Base-by-base conservation (phyloP, 23 tunicate species). In the Botrylloides violaceus region DNA sequence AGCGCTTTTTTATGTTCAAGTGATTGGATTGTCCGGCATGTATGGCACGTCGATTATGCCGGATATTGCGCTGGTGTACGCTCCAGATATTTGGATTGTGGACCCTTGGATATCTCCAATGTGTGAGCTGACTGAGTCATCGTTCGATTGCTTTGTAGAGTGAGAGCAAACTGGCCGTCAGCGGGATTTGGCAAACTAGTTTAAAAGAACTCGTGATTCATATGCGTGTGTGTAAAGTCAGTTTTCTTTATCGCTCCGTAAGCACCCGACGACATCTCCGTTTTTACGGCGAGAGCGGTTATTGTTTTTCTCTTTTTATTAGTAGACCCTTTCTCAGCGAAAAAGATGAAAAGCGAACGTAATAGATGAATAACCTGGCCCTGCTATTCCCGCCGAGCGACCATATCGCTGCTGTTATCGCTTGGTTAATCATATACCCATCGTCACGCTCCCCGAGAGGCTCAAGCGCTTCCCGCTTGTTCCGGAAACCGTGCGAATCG, bases 401-500 rank as follows among this genome's bases (percentile, higher is more conserved):
- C 70, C 70, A 33, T 63, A 63, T 63, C 70, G 34, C 64, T 34
- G 35, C 35, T 31, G 32, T 63, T 63, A 63, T 63, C 70, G 70
- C 70, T 63, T 33, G 32, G 70, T 63, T 63, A 63, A 63, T 63
- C 70, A 63, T 63, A 31, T 33, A 63, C 70, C 33, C 70, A 33
- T 33, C 70, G 70, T 63, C 70, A 63, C 35, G 70, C 70, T 63
- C 35, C 18, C 70, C 32, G 70, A 63, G 35, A 29, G 70, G 70
- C 36, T 27, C 36, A 31, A 63, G 34, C 32, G 70, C 70, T 31
- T 33, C 70, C 70, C 70, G 35, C 70, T 63, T 19, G 70, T 31
- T 63, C 70, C 70, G 70, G 70, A 63, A 63, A 63, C 70, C 70
- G 33, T 31, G 70, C 70, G 53, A 43, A 15, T 15, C 53, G 53